phyloP scores from a whole-genome alignment of 2,797 vertebrate species.

The Sebastolobus alascanus region DNA sequence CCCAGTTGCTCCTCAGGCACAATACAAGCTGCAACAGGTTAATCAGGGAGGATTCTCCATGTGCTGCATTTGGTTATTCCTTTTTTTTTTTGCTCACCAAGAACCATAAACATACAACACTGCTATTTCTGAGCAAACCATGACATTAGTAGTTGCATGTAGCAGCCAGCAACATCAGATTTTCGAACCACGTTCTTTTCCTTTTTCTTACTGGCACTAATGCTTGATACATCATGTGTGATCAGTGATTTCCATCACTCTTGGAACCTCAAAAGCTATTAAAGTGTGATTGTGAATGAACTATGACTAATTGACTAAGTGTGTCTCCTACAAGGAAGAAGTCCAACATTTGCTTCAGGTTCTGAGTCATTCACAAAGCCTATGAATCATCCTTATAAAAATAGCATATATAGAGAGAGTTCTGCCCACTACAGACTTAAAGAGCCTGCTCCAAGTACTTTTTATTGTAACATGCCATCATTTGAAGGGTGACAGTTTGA shows the following conservation, averaged over 20 bases:
- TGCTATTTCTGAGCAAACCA: background rate
- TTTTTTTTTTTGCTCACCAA: background rate
- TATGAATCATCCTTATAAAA: background rate
- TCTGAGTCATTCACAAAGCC: background rate
- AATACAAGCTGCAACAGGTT: background rate
- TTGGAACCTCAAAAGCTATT: background rate
- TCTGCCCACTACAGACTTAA: background rate
- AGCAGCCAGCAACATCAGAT: background rate
- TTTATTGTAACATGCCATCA: background rate
- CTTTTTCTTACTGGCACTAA: background rate
- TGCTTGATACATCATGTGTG: background rate
- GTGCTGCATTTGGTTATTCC: background rate
- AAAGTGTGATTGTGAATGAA: conserved; percentile 5
- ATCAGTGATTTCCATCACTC: background rate
- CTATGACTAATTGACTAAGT: conserved; percentile 1
- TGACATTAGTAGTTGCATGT: background rate
- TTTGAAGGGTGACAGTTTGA: background rate
- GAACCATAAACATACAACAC: background rate
- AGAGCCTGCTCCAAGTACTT: background rate
- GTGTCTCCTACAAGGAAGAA: background rate
- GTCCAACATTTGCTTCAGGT: background rate
- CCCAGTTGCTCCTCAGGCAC: background rate
- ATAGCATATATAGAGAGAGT: background rate
- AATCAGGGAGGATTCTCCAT: background rate
- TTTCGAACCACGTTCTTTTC: background rate